A percentile compares a stretch with the other conserved stretches of the same genome.
phyloP scores from a whole-genome alignment of 2,797 vertebrate genomes.

The Aulostomus chinensis region DNA sequence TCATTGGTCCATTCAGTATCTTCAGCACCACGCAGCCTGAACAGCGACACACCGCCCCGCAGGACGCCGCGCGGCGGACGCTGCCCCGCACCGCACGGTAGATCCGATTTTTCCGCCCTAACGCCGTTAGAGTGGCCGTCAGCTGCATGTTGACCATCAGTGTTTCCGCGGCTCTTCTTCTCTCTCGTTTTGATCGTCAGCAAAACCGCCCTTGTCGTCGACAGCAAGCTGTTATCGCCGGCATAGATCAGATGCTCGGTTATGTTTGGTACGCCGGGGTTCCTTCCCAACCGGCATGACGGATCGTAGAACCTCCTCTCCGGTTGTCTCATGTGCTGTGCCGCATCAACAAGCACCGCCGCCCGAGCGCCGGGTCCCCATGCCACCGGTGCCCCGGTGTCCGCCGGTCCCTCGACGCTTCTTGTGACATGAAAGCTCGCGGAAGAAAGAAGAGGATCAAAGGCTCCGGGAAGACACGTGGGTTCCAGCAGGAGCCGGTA shows the following conservation, averaged over 20 bases:
- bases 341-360: slow-evolving; percentile 58
- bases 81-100: too few relatives aligned
- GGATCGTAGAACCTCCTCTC: slow-evolving; percentile 38
- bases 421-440: slow-evolving; percentile 82
- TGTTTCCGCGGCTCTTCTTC: neutral
- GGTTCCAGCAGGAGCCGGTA: slow-evolving; percentile 35
- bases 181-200: slow-evolving; percentile 5
- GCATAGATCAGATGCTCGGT: slow-evolving; percentile 44
- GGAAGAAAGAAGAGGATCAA: slow-evolving; percentile 76
- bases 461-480: slow-evolving; percentile 46
- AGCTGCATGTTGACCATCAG: neutral
- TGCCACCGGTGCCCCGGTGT: slow-evolving; percentile 64
- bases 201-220: slow-evolving; percentile 9
- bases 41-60: slow-evolving; percentile 73
- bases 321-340: slow-evolving; percentile 49
- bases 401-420: slow-evolving; percentile 60
- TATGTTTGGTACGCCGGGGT: slow-evolving; percentile 21
- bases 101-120: neutral
- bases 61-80: slow-evolving; percentile 37
- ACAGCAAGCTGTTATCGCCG: slow-evolving; percentile 19
- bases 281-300: slow-evolving; percentile 55
- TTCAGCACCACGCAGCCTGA: slow-evolving; percentile 81
- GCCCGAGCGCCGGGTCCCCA: slow-evolving; percentile 58
- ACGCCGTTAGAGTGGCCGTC: neutral
- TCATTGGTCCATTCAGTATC: slow-evolving; percentile 68